Base-by-base conservation (phyloP, 2,888 invertebrate genomes). In the Gortyna flavago region DNA sequence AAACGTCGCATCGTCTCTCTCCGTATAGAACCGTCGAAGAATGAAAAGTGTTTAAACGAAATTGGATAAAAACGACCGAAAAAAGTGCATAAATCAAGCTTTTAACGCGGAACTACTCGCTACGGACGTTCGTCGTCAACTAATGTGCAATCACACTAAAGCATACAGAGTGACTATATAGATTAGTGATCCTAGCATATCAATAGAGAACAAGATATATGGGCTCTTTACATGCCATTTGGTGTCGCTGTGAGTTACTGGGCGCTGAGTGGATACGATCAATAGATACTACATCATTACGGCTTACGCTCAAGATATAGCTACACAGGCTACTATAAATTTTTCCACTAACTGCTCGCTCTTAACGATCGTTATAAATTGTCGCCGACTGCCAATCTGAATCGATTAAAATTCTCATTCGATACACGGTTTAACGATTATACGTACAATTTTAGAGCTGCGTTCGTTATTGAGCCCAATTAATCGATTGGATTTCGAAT, bases 171-270 rank as follows among this genome's bases (percentile, higher is more conserved):
- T 85, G 87, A 29, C 29, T 59, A 61, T 8, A 85, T 84, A 80
- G 76, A 83, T 83, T 81, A 61, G 72, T 77, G 83, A 86, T 87
- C 71, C 80, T 82, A 79, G 73, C 85, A 85, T 84, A 86, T 88
- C 87, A 87, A 91, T 87, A 85, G 80, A 64, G 79, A 80, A 85
- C 81, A 89, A 91, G 90, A 91, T 91, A 85, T 90, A 90, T 87
- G 86, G 74, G 81, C 88, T 81, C 89, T 86, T 89, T 86, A 88
- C 85, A 85, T 89, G 87, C 81, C 86, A 90, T 81, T 86, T 83
- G 80, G 79, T 82, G 77, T 77, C 86, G 54, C 68, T 73, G 41
- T 80, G 82, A 85, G 85, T 76, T 83, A 85, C 84, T 44, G 79
- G 81, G 77, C 59, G 84, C 70, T 76, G 82, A 87, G 83, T 84